These are phyloP conservation scores for Dufourea novaeangliae DNA, from an alignment of 1,140 invertebrate genomes.

Conservation along the genomic window DNA sequence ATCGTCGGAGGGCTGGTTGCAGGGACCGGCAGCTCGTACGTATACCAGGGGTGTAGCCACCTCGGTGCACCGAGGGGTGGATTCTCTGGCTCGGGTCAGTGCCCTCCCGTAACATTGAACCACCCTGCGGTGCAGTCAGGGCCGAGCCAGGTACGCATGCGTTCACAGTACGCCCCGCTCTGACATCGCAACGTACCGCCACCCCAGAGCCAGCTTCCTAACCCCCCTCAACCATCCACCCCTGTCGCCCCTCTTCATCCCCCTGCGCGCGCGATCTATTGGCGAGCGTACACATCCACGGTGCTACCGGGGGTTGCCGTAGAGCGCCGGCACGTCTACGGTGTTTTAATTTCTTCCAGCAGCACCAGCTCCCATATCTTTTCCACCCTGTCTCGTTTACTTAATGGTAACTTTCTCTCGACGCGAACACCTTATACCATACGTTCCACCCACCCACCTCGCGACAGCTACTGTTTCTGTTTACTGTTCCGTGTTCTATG, in stretches of 20 bases:
- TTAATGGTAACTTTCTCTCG: not conserved
- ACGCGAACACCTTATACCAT: not conserved
- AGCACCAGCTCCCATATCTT: conserved; percentile 1
- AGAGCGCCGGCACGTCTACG: conserved; percentile 56
- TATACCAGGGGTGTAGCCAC: conserved; percentile 73
- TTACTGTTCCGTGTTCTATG: conserved; percentile 8
- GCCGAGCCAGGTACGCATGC: conserved; percentile 76
- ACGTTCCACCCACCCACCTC: not conserved
- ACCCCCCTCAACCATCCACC: conserved; percentile 27
- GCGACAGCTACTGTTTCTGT: not conserved
- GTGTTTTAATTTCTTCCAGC: conserved; percentile 62
- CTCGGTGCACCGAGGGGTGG: conserved; percentile 70
- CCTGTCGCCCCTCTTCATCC: not conserved
- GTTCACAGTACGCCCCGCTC: conserved; percentile 54
- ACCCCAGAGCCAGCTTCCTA: conserved; percentile 54
- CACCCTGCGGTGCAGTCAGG: conserved; percentile 81
- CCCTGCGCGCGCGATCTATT: conserved; percentile 23
- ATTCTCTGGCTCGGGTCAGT: conserved; percentile 78
- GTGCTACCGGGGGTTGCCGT: conserved; percentile 6
- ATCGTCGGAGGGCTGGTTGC: conserved; percentile 63
- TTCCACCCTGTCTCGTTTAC: conserved; percentile 8
- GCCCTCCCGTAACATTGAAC: conserved; percentile 82
- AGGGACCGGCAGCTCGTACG: conserved; percentile 61
- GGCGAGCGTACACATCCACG: conserved; percentile 7
- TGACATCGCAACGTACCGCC: conserved; percentile 58